These are phyloP conservation scores for Brienomyrus longianalis DNA, from an alignment of 2,113 vertebrate genomes.

Conservation along the genomic window DNA sequence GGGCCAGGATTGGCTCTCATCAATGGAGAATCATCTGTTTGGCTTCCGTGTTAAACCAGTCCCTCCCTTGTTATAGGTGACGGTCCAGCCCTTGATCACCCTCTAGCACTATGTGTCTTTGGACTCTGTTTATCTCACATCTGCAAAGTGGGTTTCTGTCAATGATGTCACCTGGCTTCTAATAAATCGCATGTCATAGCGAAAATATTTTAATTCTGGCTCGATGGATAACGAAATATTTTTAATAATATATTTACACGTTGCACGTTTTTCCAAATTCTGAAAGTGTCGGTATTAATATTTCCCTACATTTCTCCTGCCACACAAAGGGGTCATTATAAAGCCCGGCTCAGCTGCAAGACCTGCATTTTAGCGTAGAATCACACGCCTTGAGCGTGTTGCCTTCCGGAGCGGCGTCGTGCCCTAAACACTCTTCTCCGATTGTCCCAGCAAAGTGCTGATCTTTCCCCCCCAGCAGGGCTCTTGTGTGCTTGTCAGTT, in stretches of 20 bases:
- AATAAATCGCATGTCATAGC: not conserved
- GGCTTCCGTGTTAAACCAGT: not conserved
- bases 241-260: not conserved
- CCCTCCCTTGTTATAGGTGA: not conserved
- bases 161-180: not conserved
- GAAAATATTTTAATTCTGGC: not conserved
- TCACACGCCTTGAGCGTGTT: not conserved
- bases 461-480: not conserved
- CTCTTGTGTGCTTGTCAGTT: constrained; percentile 21
- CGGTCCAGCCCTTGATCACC: not conserved
- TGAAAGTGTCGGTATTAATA: not conserved
- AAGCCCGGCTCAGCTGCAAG: not conserved
- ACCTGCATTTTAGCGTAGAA: not conserved
- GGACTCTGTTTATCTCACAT: not conserved
- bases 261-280: not conserved
- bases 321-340: not conserved
- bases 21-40: constrained; percentile 1
- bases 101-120: not conserved
- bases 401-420: not conserved
- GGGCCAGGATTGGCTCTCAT: not conserved
- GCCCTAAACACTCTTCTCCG: not conserved
- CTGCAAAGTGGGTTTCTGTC: not conserved
- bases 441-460: not conserved
- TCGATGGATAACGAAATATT: not conserved
- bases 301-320: not conserved